Evolutionary conservation across 2,113 vertebrate genomes (phyloP).

Genomic region (Poecilia latipinna): DNA sequence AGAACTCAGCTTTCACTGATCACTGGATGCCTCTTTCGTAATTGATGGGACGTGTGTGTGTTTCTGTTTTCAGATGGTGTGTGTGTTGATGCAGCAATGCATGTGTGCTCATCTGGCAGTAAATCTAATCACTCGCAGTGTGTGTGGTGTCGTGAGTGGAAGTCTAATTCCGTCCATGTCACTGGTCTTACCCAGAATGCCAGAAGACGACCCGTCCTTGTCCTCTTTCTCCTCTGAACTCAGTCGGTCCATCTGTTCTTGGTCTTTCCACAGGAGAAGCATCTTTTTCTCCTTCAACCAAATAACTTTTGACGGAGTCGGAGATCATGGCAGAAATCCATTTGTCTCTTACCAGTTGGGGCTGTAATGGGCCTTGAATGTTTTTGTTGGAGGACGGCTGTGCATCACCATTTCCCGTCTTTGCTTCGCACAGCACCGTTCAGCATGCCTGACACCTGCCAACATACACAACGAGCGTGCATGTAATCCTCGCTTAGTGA

Average conservation of each 20-base stretch:
- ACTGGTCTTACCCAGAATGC: slow-evolving; percentile 22
- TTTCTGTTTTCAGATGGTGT: slow-evolving; percentile 28
- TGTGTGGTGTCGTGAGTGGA: slow-evolving; percentile 53
- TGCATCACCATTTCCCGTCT: slow-evolving; percentile 20
- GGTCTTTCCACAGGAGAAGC: not conserved
- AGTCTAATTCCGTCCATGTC: slow-evolving; percentile 53
- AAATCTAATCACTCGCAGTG: slow-evolving; percentile 53
- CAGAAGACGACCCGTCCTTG: slow-evolving; percentile 48
- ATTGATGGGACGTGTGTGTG: slow-evolving; percentile 55
- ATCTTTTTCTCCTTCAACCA: slow-evolving; percentile 8
- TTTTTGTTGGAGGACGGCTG: slow-evolving; percentile 36
- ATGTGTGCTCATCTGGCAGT: slow-evolving; percentile 8
- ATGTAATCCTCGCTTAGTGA: slow-evolving; percentile 35
- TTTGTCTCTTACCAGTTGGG: slow-evolving; percentile 2
- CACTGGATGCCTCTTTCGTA: slow-evolving; percentile 56
- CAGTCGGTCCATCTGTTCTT: slow-evolving; percentile 10
- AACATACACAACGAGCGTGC: slow-evolving; percentile 34
- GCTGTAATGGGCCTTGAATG: slow-evolving; percentile 9
- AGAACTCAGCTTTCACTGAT: slow-evolving; percentile 72
- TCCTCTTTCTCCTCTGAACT: slow-evolving; percentile 27
- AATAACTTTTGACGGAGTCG: slow-evolving; percentile 36
- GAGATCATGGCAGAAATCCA: slow-evolving; percentile 3
- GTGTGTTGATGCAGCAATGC: slow-evolving; percentile 13
- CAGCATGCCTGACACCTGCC: slow-evolving; percentile 25
- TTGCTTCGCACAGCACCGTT: slow-evolving; percentile 12